Percentiles rank a stretch among this genome's conserved stretches.
phyloP scores from a whole-genome alignment of 2,797 vertebrate genomes.

The Onychomys leucogaster region DNA sequence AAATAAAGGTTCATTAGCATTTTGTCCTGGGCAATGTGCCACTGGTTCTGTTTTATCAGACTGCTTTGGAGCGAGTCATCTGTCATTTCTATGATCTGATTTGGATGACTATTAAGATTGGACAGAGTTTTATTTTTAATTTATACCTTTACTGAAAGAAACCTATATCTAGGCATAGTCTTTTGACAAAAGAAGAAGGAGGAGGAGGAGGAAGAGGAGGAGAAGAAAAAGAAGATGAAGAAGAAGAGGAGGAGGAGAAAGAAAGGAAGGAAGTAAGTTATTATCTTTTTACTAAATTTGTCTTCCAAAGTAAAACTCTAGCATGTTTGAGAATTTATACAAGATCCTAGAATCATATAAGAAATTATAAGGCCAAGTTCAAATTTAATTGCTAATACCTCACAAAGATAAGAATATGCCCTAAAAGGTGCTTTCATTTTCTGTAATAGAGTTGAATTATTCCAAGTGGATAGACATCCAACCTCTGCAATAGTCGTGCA shows the following conservation, averaged over 20 bases:
- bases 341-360: not conserved
- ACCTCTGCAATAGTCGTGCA: not conserved
- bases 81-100: not conserved
- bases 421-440: not conserved
- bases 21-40: not conserved
- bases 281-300: not conserved
- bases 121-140: slow-evolving; percentile 3
- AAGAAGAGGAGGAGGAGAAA: not conserved
- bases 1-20: not conserved
- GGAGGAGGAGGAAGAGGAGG: too few relatives aligned
- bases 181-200: not conserved
- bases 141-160: not conserved
- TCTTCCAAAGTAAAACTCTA: not conserved
- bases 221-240: not conserved
- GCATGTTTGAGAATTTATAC: not conserved
- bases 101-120: not conserved
- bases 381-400: not conserved
- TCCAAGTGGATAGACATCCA: not conserved
- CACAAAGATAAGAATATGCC: not conserved
- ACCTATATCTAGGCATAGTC: not conserved
- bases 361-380: not conserved
- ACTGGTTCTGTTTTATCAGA: not conserved
- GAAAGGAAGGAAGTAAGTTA: too few relatives aligned
- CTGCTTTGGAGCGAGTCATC: not conserved
- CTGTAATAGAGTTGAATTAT: not conserved